A percentile compares a stretch with the other conserved stretches of the same genome.
Evolutionary conservation across 2,113 vertebrate genomes (phyloP).

Genomic region (Zingel zingel): DNA sequence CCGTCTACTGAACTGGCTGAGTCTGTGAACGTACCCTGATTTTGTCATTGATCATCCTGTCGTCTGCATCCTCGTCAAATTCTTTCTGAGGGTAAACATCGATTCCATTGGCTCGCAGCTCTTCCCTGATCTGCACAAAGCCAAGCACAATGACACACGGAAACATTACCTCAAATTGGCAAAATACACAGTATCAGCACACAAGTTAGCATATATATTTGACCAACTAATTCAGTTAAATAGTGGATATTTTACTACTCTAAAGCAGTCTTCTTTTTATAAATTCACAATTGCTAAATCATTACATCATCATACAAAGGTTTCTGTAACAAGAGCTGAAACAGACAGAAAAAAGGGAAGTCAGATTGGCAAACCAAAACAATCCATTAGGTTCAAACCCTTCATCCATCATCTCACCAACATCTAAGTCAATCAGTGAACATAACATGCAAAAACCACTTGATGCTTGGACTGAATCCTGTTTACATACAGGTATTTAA

Average conservation of each 20-base stretch:
- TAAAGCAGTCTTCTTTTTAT: not conserved
- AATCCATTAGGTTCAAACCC: not conserved
- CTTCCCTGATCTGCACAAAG: conserved; percentile 90
- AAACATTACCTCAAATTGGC: not conserved
- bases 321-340: conserved; percentile 4
- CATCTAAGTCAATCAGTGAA: not conserved
- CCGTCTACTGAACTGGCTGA: not conserved
- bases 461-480: conserved; percentile 5
- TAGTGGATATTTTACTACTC: not conserved
- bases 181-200: not conserved
- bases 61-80: conserved; percentile 96
- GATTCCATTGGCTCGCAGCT: conserved; percentile 93
- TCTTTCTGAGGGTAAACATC: conserved; percentile 97
- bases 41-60: conserved; percentile 94
- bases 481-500: conserved; percentile 18
- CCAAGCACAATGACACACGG: conserved; percentile 22
- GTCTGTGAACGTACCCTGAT: conserved; percentile 88
- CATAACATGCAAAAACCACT: not conserved
- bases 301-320: not conserved
- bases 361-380: not conserved
- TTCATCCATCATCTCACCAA: conserved; percentile 39
- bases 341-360: conserved; percentile 6
- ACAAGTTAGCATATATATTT: not conserved
- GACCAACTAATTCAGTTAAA: not conserved
- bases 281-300: not conserved